Evolutionary conservation across 2,888 invertebrate genomes (phyloP).

Genomic region (Agelastica alni): DNA sequence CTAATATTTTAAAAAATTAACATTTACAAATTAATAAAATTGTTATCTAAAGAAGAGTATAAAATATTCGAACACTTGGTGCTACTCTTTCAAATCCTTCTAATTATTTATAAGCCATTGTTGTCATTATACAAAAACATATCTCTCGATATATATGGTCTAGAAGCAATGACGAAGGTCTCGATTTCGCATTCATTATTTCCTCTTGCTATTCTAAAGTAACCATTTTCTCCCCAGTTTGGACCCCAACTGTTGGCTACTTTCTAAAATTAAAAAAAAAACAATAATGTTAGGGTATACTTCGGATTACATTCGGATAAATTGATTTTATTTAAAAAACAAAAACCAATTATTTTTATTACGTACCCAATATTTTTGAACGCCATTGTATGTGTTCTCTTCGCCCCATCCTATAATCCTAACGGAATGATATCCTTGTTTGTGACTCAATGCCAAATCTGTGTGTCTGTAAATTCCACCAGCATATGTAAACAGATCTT

Average conservation of each 20-base stretch:
- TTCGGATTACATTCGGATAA: no score
- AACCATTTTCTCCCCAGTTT: conserved; percentile 90
- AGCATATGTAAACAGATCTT: conserved; percentile 91
- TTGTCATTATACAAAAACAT: conserved; percentile 30
- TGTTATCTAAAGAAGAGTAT: no score
- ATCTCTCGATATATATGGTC: conserved; percentile 59
- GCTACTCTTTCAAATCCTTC: no score
- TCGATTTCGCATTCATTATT: conserved; percentile 89
- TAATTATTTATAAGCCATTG: no score
- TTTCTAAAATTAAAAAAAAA: conserved; percentile 63
- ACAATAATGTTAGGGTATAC: no score
- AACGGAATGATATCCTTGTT: conserved; percentile 85
- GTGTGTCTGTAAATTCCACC: conserved; percentile 79
- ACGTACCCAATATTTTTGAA: conserved; percentile 84
- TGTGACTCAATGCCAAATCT: conserved; percentile 59
- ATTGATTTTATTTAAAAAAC: no score
- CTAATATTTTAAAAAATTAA: no score
- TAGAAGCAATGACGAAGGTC: conserved; percentile 81
- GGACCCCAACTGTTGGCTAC: conserved; percentile 94
- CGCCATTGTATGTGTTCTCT: conserved; percentile 62
- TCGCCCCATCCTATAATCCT: conserved; percentile 93
- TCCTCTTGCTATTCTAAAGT: conserved; percentile 85
- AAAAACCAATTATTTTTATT: no score
- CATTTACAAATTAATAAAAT: no score
- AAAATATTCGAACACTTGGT: no score